Evolutionary conservation across 2,888 invertebrate species (phyloP).

Genomic region (Lumbricus terrestris): DNA sequence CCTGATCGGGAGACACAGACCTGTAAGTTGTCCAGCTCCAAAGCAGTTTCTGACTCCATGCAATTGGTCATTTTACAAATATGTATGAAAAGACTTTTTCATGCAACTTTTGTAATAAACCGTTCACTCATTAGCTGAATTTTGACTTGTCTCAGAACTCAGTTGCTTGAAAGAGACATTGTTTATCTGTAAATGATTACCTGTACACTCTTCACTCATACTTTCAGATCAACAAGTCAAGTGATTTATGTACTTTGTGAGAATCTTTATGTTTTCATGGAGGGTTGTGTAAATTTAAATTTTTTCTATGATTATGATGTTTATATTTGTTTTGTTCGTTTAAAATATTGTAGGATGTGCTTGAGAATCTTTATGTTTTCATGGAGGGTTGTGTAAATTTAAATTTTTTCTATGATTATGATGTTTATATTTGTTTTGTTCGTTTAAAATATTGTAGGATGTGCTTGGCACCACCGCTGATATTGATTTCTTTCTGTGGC

Average conservation of each 20-base stretch:
- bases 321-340: not conserved
- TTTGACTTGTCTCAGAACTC: not conserved
- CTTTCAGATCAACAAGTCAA: not conserved
- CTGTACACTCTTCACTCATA: not conserved
- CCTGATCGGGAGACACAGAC: too few species aligned
- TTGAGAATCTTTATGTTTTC: slow-evolving; percentile 37
- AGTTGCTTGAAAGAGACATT: not conserved
- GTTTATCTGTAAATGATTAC: not conserved
- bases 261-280: not conserved
- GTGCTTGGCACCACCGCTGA: slow-evolving; percentile 53
- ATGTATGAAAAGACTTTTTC: not conserved
- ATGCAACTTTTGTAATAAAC: not conserved
- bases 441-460: slow-evolving; percentile 43
- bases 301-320: not conserved
- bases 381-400: not conserved
- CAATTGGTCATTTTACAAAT: not conserved
- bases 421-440: not conserved
- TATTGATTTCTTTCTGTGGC: slow-evolving; percentile 58
- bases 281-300: not conserved
- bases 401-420: not conserved
- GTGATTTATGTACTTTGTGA: not conserved
- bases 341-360: slow-evolving; percentile 47
- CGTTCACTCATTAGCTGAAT: not conserved
- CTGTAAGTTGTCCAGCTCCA: not conserved
- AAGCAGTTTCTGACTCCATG: not conserved